Conservation (phyloP, 53 echinoderm and acorn worm species). For the Astropecten irregularis region DNA sequence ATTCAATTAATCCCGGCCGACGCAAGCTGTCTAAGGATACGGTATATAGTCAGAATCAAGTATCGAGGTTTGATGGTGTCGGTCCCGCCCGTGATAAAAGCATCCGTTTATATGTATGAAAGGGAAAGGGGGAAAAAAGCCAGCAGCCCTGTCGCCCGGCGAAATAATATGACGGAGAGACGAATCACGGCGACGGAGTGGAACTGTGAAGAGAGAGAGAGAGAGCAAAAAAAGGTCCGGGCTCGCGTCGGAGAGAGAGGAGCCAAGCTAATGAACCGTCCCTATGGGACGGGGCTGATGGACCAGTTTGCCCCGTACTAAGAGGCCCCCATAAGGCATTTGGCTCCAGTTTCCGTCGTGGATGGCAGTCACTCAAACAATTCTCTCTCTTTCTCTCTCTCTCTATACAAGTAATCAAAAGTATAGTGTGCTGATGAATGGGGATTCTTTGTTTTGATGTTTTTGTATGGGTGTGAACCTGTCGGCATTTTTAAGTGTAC, state of each 20-base stretch:
- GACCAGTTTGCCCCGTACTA: constrained; percentile 23
- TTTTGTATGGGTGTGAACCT: constrained; percentile 30
- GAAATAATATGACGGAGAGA: background rate
- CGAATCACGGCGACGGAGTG: constrained; percentile 1
- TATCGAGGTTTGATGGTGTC: too few species aligned
- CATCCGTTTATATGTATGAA: too few species aligned
- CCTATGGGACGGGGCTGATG: constrained; percentile 40
- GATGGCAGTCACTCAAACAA: constrained; percentile 13
- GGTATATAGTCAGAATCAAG: background rate
- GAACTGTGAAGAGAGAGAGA: background rate
- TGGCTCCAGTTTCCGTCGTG: constrained; percentile 23
- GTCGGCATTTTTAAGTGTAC: constrained; percentile 7
- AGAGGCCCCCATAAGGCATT: constrained; percentile 22
- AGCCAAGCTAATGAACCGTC: constrained; percentile 40
- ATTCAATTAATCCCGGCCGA: constrained; percentile 43
- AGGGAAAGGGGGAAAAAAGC: background rate
- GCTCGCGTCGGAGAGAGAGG: too few species aligned
- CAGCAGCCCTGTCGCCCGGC: constrained; percentile 9
- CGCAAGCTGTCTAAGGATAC: constrained; percentile 42
- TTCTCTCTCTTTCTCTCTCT: too few species aligned
- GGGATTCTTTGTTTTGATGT: constrained; percentile 4
- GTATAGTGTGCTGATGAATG: background rate
- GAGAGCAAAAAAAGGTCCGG: too few species aligned
- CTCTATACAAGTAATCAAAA: too few species aligned
- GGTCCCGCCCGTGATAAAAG: too few species aligned